Evolutionary conservation across 2,888 invertebrate species (phyloP), one percentile per base, ranked within the genome.

Genomic region (Erebia ligea): DNA sequence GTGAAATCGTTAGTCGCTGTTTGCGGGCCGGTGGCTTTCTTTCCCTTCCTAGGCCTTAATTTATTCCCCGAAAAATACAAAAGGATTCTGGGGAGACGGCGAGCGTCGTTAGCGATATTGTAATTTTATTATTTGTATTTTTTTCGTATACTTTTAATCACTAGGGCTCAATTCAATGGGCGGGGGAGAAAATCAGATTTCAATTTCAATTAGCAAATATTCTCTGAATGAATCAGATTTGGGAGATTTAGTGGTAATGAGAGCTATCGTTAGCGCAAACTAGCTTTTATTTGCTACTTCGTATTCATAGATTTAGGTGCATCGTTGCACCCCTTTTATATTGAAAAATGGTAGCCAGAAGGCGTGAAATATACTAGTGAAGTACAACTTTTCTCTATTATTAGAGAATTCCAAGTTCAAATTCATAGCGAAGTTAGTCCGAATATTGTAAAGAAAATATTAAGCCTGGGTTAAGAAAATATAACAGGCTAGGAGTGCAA

Each of bases 51-150:
- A 86, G 83, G 83, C 84, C 81, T 87, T 91, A 92, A 92, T 92
- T 92, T 91, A 91, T 92, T 90, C 91, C 86, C 87, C 80, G 67
- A 85, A 90, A 91, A 92, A 90, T 90, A 90, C 90, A 92, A 93
- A 93, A 93, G 93, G 93, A 93, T 93, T 92, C 88, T 84, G 86
- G 85, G 88, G 89, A 91, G 89, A 82, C 83, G 82, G 81, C 79
- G 78, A 82, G 72, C 90, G 86, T 91, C 91, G 94, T 94, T 94
- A 94, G 91, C 92, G 91, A 94, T 93, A 93, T 93, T 93, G 93
- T 94, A 94, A 94, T 94, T 94, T 92, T 91, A 93, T 94, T 93
- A 93, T 93, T 94, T 93, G 92, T 94, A 89, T 92, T 93, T 92
- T 91, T 92, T 90, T 86, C 88, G 86, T 90, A 90, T 91, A 90